These are phyloP conservation scores for Troides aeacus DNA, from an alignment of 2,888 invertebrate genomes.

Conservation along the genomic window DNA sequence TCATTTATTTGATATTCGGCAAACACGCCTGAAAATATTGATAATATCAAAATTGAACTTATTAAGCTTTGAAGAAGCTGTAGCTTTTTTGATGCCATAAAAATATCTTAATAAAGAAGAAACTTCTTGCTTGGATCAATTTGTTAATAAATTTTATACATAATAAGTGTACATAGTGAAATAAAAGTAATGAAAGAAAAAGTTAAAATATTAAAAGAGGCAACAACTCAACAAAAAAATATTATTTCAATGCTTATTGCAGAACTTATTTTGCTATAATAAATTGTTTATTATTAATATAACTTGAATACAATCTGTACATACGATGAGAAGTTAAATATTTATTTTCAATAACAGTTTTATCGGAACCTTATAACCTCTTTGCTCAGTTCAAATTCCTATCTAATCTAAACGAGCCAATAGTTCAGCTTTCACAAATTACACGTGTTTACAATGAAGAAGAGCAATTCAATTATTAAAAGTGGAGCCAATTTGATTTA, in stretches of 20 bases:
- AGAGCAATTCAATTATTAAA: neutral
- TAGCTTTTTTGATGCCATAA: too few species aligned
- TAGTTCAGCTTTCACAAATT: conserved; percentile 12
- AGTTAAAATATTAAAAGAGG: too few species aligned
- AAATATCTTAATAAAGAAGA: too few species aligned
- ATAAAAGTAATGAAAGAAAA: too few species aligned
- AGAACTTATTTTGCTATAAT: neutral
- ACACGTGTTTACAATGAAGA: neutral
- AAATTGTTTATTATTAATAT: neutral
- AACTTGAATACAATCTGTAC: neutral
- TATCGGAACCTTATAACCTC: conserved; percentile 17
- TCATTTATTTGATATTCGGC: conserved; percentile 45
- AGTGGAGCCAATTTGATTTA: neutral
- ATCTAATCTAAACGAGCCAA: conserved; percentile 23
- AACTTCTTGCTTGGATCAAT: too few species aligned
- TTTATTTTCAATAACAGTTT: conserved; percentile 17
- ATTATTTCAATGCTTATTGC: neutral
- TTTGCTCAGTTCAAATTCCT: conserved; percentile 9
- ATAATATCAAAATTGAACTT: neutral
- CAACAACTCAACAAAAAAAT: too few species aligned
- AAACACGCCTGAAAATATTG: conserved; percentile 49
- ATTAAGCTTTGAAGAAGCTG: too few species aligned
- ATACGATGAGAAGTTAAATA: conserved; percentile 9
- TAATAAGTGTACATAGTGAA: too few species aligned
- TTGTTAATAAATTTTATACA: too few species aligned